Evolutionary conservation across 2,888 invertebrate genomes (phyloP), one percentile per base, ranked within the genome.

Genomic region (Agrilus mali): DNA sequence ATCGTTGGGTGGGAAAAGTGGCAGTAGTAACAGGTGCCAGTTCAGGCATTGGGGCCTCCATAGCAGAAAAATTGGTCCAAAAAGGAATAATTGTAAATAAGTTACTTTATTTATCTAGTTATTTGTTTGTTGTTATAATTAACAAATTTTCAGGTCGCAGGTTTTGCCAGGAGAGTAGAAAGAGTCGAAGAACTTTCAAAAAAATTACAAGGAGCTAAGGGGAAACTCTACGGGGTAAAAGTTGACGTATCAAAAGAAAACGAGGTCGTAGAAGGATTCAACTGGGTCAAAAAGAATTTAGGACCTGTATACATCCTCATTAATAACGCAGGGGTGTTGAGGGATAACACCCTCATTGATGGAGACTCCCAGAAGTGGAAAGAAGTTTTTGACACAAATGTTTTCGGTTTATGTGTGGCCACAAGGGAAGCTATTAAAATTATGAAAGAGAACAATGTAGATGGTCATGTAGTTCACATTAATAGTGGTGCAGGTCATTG

Each of bases 1-100:
- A 78, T 13, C 72, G 75, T 31, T 78, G 77, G 77, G 52, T 54
- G 4, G 74, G 73, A 48, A 72, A 72, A 52, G 70, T 74, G 0
- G 78, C 77, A 1, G 68, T 78, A 22, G 76, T 78, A 40, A 78
- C 78, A 0, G 78, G 78, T 2, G 77, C 75, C 5, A 77, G 76
- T 55, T 65, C 70, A 0, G 78, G 78, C 5, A 77, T 79, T 43
- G 78, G 74, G 10, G 68, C 67, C 2, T 68, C 67, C 4, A 64
- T 71, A 36, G 62, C 61, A 7, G 52, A 60, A 47, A 64, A 66
- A 41, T 58, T 75, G 35, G 62, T 68, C 1, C 56, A 62, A 33
- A 59, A 64, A 4, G 77, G 75, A 1, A 51, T 77, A 42, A 38
- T 40, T 33, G 48, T 48, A 48, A 43, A 3, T 40, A 27, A n/a